Evolutionary conservation across 2,797 vertebrate species (phyloP), one percentile per base, ranked within the genome.

Genomic region (Oryzias dopingdopingensis): DNA sequence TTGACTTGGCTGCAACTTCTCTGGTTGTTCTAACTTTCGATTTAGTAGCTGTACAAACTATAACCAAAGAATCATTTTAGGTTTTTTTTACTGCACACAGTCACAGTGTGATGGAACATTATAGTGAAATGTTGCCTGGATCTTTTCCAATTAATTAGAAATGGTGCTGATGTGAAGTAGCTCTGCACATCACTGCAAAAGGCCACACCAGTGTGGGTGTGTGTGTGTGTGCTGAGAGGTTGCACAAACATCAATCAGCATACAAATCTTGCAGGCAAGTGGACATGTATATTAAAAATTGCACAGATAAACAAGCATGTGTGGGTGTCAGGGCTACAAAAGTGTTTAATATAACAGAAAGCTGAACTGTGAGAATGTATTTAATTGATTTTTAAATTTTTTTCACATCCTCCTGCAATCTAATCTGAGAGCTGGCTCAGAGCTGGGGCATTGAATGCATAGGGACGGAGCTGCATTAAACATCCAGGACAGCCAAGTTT

Each of bases 291-390:
- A 32, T 60, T 73, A 51, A 42, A 74, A 52, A 61, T 41, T 67
- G 49, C 26, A 60, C 46, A 65, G 43, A 52, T 59, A 59, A 61
- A 73, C 69, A 5, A 22, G 46, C 68, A 53, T 61, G 52, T 56
- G 47, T 62, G 24, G 24, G 54, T 70, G 52, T 77, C 37, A 59
- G 57, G 42, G 40, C 51, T 56, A 56, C 24, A 66, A 44, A 53
- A 54, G 58, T 74, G 65, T 72, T 56, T 45, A 79, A 79, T 83
- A 81, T 84, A 61, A 70, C 68, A 80, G 56, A 58, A 78, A 70
- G 56, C 70, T 83, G 67, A 59, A 65, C 71, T 18, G 4, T 67
- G 82, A 67, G 46, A 74, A 76, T 82, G 83, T n/a, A 79, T 85
- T 85, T 78, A 37, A 37, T 37, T 70, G 43, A 29, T 77, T 70